Evolutionary conservation across 2,113 vertebrate species (phyloP), one percentile per base, ranked within the genome.

Genomic region (Grallaria varia): DNA sequence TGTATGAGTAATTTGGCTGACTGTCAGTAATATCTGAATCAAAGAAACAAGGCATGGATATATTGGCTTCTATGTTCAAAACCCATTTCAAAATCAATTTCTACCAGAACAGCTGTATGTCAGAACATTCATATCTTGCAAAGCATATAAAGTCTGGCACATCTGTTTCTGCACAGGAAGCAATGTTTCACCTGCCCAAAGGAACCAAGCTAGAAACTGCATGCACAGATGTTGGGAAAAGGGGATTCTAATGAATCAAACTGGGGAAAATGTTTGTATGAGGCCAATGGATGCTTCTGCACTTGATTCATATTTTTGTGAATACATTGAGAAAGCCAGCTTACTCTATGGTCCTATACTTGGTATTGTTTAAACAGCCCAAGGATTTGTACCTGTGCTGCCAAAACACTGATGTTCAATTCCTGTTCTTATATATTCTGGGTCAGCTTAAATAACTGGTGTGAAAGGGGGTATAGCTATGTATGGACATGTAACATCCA

Each of bases 381-480:
- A 37, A 47, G 35, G 45, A 75, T 79, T 45, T 67, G 11, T 23
- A 64, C 4, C 27, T 76, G 8, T 7, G 16, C 33, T 42, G 47
- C 53, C 27, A 86, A 72, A 86, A 50, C 16, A 68, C 2, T 42
- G 35, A 82, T 39, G 8, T 37, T 89, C 40, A 37, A 10, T 12
- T 72, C 22, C 35, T 42, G 15, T 76, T 85, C 31, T 69, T 39
- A 69, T 6, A 28, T 1, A 13, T 35, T 35, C 63, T 27, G 18
- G 6, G 1, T 52, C 21, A 60, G 44, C 14, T 49, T 55, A 84
- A 86, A 56, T 24, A 89, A 27, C 23, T 0, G 0, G 2, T 27
- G 13, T 37, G 15, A 76, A 40, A 56, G 62, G 8, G 17, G 25
- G 15, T 42, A 74, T 19, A 77, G 59, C 40, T 66, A 44, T 7